phyloP scores from a whole-genome alignment of 2,797 vertebrate genomes.

The Otus scops region DNA sequence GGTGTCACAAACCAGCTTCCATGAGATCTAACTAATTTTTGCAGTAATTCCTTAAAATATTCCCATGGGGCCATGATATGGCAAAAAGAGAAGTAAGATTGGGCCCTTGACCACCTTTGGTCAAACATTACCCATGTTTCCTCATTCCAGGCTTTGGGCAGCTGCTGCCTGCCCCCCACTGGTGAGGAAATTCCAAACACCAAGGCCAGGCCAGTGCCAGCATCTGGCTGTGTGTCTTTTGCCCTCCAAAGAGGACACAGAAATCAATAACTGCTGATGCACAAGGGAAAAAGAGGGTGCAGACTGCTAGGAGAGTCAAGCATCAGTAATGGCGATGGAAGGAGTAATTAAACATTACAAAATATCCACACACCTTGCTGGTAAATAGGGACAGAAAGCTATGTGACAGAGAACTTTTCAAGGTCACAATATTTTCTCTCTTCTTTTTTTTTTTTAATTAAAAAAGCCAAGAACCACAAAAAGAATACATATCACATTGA shows the following conservation, averaged over 20 bases:
- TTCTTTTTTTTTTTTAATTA: neutral
- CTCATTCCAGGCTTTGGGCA: neutral
- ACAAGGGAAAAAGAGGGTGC: neutral
- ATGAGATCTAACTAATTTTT: neutral
- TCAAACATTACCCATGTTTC: neutral
- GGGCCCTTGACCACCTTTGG: neutral
- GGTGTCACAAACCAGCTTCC: neutral
- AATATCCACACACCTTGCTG: neutral
- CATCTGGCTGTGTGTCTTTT: rapidly evolving
- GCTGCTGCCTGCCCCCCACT: neutral
- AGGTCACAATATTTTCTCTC: neutral
- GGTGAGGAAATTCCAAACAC: neutral
- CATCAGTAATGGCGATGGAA: neutral
- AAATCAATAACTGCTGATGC: neutral
- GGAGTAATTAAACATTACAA: neutral
- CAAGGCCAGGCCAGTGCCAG: neutral
- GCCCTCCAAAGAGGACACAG: neutral
- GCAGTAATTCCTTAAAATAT: neutral
- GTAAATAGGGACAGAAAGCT: neutral
- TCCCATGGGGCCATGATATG: neutral
- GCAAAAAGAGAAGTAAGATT: neutral
- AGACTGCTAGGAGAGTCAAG: neutral
- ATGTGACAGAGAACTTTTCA: neutral
- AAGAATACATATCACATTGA: neutral
- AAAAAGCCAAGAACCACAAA: neutral